Base-by-base conservation (phyloP, 2,113 vertebrate genomes). In the Oreocharis arfaki region DNA sequence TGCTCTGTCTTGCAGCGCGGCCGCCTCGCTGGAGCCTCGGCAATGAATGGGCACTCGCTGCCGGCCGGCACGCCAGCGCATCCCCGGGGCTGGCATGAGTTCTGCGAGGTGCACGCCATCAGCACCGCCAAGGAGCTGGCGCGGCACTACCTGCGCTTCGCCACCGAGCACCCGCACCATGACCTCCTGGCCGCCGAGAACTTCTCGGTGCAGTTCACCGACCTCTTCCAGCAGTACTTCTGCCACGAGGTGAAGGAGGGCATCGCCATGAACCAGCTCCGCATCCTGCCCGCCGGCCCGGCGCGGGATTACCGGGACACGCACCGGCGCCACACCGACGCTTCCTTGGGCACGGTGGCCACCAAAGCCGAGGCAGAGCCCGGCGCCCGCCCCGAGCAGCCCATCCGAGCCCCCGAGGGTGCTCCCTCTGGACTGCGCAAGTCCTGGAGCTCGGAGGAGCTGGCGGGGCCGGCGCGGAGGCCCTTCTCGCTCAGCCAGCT, bases 31-130 rank as follows among this genome's bases (percentile, higher is more conserved):
- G 97, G 98, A 98, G 97, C 98, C 98, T 98, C 98, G 98, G 98
- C 99, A 98, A 99, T 99, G 99, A 99, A 99, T 98, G 99, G 99
- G 97, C 99, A 99, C 97, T 96, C 98, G 97, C 97, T 99, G 96
- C 90, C 77, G 1, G 69, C 82, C 84, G 95, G 97, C 85, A 97
- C 98, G 95, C 97, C 97, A 77, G 91, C 97, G 53, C 95, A 97
- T 96, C 98, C 98, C 14, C 97, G 98, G 92, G 98, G 99, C 98
- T 99, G 99, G 99, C 98, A 98, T 97, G 99, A 99, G 96, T 99
- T 99, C 98, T 99, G 99, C 21, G 99, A 99, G 98, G 98, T 98
- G 90, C 99, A 99, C 35, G 99, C 99, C 67, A 98, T 98, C 87
- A 98, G 98, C 88, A 97, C 99, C 4, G 99, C 99, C 82, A 98